These are phyloP conservation scores for Sebastiscus albofasciatus DNA, from an alignment of 2,797 vertebrate genomes.

Conservation along the genomic window DNA sequence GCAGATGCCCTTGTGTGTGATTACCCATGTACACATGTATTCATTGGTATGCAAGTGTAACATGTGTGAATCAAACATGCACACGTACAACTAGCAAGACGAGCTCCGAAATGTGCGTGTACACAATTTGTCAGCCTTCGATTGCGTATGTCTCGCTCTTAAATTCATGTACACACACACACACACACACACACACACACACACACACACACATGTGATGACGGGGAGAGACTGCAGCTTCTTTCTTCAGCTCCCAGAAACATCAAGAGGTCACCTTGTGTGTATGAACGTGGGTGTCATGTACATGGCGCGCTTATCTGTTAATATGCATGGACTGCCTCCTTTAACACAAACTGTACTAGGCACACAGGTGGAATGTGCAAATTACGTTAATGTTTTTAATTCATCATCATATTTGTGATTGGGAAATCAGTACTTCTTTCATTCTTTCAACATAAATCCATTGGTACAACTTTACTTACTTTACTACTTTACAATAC, in stretches of 20 bases:
- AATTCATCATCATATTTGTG: background rate
- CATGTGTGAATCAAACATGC: background rate
- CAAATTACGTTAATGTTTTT: background rate
- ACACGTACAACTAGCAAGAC: background rate
- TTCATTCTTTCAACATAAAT: background rate
- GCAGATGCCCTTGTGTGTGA: background rate
- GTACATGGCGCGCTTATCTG: background rate
- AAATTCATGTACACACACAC: background rate
- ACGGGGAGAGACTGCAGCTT: background rate
- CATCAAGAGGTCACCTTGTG: constrained; percentile 12
- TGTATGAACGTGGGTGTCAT: background rate
- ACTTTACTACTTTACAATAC: too few relatives aligned
- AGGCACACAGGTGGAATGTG: background rate
- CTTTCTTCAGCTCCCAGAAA: background rate
- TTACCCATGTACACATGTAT: background rate
- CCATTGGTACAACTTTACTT: background rate
- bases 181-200: background rate
- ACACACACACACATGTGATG: background rate
- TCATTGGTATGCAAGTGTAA: background rate
- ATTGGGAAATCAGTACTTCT: background rate
- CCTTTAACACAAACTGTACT: background rate
- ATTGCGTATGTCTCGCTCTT: background rate
- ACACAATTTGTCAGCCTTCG: background rate
- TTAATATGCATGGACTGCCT: background rate
- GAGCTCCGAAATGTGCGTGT: background rate